These are phyloP conservation scores for Bovichtus variegatus DNA, from an alignment of 2,797 vertebrate genomes.

Conservation along the genomic window DNA sequence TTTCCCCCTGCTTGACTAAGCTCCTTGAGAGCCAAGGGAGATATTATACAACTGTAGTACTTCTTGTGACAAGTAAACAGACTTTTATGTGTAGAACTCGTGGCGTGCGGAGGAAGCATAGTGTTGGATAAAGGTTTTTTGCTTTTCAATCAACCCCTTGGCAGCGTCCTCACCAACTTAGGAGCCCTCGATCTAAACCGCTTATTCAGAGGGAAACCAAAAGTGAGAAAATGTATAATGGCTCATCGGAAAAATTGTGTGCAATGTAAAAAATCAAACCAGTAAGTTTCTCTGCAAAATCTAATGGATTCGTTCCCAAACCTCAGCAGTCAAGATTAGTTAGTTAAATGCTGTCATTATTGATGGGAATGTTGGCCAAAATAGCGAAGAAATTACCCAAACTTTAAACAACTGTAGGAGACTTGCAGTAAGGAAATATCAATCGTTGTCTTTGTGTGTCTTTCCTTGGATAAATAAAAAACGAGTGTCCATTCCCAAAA, in stretches of 20 bases:
- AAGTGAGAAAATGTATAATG: neutral
- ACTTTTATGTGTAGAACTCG: too few relatives aligned
- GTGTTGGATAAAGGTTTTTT: neutral
- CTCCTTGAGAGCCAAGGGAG: too few relatives aligned
- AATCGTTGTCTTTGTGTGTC: neutral
- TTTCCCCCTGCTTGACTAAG: too few relatives aligned
- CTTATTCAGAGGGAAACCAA: neutral
- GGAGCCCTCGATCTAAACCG: neutral
- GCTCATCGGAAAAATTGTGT: neutral
- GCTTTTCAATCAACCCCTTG: accelerated
- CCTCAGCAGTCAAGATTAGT: neutral
- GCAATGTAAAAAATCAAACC: neutral
- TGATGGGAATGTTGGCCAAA: neutral
- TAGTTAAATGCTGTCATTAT: neutral
- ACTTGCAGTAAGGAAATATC: neutral
- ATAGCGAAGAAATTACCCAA: neutral
- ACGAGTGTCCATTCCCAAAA: too few relatives aligned
- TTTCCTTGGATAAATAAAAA: conserved; percentile 17
- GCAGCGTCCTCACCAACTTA: accelerated
- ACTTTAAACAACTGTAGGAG: neutral
- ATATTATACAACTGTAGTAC: too few relatives aligned
- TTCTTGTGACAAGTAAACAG: too few relatives aligned
- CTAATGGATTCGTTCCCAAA: neutral
- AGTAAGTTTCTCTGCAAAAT: neutral
- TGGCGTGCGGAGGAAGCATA: neutral